Percentiles rank a stretch among this genome's conserved stretches.
Conservation (phyloP, 2,797 vertebrate genomes). For the Bradypus variegatus region DNA sequence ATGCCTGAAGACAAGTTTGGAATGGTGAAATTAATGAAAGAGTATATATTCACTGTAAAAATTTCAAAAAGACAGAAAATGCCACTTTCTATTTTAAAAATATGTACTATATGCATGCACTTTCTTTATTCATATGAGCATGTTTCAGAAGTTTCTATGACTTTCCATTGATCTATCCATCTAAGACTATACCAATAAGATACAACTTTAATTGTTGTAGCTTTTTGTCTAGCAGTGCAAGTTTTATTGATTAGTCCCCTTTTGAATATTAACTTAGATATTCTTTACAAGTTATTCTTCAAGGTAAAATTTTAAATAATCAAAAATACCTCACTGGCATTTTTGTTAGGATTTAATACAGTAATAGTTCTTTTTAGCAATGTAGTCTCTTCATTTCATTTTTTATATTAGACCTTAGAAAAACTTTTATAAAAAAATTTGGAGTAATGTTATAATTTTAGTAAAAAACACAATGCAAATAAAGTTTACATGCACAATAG, state of each 20-base stretch:
- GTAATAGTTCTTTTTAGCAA: neutral
- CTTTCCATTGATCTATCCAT: neutral
- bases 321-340: neutral
- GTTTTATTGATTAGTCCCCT: neutral
- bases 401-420: neutral
- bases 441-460: neutral
- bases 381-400: neutral
- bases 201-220: neutral
- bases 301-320: neutral
- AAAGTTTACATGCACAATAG: neutral
- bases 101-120: neutral
- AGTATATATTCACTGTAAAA: neutral
- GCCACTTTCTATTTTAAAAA: neutral
- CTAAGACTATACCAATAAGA: neutral
- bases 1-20: neutral
- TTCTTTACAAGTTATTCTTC: neutral
- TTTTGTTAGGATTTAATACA: conserved; percentile 4
- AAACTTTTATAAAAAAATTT: neutral
- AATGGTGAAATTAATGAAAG: neutral
- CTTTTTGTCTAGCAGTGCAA: neutral
- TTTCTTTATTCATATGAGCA: neutral
- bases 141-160: neutral
- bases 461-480: neutral
- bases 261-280: neutral
- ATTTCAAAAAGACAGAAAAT: neutral